A percentile compares a stretch with the other conserved stretches of the same genome.
Conservation (phyloP, 2,113 vertebrate species). For the Macrotus californicus region DNA sequence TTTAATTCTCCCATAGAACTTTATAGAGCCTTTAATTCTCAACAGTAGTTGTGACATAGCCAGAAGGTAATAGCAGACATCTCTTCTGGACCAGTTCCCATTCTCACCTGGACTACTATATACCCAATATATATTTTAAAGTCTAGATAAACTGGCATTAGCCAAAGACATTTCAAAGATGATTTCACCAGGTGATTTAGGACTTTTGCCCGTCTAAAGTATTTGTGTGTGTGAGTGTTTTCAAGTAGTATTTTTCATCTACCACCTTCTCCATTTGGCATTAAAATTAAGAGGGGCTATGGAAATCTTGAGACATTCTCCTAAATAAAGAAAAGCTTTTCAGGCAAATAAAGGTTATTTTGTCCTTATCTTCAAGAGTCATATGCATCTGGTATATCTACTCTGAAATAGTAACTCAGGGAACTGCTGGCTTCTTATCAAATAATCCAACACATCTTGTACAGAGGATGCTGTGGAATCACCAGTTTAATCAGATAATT, state of each 20-base stretch:
- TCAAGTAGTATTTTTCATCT: not conserved
- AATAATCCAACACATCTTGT: not conserved
- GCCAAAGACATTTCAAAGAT: not conserved
- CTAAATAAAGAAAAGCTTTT: conserved; percentile 15
- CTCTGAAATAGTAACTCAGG: not conserved
- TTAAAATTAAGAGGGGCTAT: not conserved
- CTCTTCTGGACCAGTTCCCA: not conserved
- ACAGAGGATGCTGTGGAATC: not conserved
- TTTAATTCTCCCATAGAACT: not conserved
- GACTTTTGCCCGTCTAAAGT: not conserved
- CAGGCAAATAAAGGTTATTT: not conserved
- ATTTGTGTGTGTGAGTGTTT: not conserved
- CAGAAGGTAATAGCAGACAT: not conserved
- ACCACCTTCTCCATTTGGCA: not conserved
- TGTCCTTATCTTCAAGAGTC: not conserved
- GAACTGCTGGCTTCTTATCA: not conserved
- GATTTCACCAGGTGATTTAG: not conserved
- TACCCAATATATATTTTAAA: not conserved
- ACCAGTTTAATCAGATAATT: not conserved
- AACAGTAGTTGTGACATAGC: not conserved
- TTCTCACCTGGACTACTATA: not conserved
- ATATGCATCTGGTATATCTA: not conserved
- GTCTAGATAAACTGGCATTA: not conserved
- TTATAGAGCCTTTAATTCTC: conserved; percentile 3
- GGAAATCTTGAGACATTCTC: not conserved